Evolutionary conservation across 1,140 invertebrate species (phyloP).

Genomic region (Ostrea denselamellosa): DNA sequence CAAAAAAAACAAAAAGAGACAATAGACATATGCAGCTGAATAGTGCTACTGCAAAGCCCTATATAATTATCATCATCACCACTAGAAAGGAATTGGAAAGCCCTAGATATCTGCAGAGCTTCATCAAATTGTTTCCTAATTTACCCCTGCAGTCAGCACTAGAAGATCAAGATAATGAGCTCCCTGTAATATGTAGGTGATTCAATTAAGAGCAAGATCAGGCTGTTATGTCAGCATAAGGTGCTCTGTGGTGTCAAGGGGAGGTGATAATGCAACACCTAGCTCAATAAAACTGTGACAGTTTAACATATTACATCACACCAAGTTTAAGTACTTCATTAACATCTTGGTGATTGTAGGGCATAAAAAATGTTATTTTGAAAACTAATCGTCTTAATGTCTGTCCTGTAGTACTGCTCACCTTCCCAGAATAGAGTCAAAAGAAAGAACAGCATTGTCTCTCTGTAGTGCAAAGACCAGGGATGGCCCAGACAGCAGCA

Average conservation of each 20-base stretch:
- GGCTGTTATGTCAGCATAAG: slow-evolving; percentile 24
- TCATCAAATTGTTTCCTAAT: slow-evolving; percentile 1
- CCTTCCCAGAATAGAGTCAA: slow-evolving; percentile 66
- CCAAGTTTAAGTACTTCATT: slow-evolving; percentile 7
- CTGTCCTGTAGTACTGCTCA: slow-evolving; percentile 49
- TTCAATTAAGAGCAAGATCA: slow-evolving; percentile 14
- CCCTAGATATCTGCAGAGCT: background rate
- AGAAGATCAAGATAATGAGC: slow-evolving; percentile 10
- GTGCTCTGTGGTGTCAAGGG: slow-evolving; percentile 12
- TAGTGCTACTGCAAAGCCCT: background rate
- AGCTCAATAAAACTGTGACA: background rate
- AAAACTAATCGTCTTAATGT: slow-evolving; percentile 8
- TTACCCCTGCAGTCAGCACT: slow-evolving; percentile 10
- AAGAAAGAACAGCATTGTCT: slow-evolving; percentile 71
- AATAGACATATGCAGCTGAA: background rate
- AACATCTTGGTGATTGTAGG: background rate
- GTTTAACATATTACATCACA: slow-evolving; percentile 18
- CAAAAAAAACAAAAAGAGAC: background rate
- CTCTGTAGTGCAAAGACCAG: slow-evolving; percentile 69
- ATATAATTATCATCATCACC: background rate
- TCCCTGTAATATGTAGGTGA: background rate
- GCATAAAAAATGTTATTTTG: background rate
- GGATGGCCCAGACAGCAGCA: slow-evolving; percentile 63
- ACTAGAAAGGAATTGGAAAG: background rate
- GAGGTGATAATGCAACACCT: slow-evolving; percentile 2